Percentiles rank a stretch among this genome's conserved stretches.
These are phyloP conservation scores for Pristionchus fissidentatus DNA, from an alignment of 2,888 invertebrate genomes.

Conservation along the genomic window DNA sequence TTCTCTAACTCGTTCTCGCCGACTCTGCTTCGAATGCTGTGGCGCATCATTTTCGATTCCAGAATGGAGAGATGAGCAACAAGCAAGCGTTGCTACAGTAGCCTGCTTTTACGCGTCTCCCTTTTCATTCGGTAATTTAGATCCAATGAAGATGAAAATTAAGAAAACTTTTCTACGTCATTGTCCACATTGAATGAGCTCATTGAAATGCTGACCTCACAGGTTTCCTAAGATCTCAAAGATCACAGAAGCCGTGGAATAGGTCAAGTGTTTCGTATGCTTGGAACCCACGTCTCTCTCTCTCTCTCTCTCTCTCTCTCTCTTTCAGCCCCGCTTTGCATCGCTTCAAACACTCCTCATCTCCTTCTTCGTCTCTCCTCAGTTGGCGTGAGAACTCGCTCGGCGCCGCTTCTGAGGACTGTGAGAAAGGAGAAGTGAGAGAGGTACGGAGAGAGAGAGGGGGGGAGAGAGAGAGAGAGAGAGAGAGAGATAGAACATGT, in stretches of 20 bases:
- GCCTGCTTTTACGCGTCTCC: too few species aligned
- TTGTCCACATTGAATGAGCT: too few species aligned
- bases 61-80: too few species aligned
- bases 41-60: too few species aligned
- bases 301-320: neutral
- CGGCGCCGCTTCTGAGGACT: conserved; percentile 39
- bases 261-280: neutral
- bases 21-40: too few species aligned
- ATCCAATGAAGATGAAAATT: too few species aligned
- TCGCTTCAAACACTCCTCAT: conserved; percentile 1
- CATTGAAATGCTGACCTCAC: too few species aligned
- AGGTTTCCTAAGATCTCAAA: too few species aligned
- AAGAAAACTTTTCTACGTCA: too few species aligned
- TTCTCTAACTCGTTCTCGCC: too few species aligned
- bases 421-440: conserved; percentile 9
- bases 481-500: neutral
- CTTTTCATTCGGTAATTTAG: too few species aligned
- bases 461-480: neutral
- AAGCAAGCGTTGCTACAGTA: too few species aligned
- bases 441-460: neutral
- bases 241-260: neutral
- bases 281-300: neutral
- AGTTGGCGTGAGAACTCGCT: conserved; percentile 21
- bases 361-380: neutral
- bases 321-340: neutral